Evolutionary conservation across 2,888 invertebrate species (phyloP).

Genomic region (Caenorhabditis wallacei): DNA sequence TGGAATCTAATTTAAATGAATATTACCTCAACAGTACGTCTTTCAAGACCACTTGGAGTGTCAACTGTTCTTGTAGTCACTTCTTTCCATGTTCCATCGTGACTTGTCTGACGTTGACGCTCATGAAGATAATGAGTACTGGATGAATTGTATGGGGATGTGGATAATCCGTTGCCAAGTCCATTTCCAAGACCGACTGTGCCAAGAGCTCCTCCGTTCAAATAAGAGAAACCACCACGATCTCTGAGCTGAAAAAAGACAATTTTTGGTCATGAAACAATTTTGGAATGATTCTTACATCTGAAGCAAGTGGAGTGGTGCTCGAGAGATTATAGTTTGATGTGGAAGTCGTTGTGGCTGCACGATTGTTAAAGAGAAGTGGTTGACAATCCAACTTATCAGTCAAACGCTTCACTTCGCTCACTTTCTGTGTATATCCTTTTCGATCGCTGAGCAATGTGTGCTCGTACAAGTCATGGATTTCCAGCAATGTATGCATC

Average conservation of each 20-base stretch:
- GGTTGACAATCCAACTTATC: constrained; percentile 87
- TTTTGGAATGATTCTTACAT: constrained; percentile 33
- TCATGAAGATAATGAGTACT: constrained; percentile 66
- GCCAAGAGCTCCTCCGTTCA: constrained; percentile 58
- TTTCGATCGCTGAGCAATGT: constrained; percentile 96
- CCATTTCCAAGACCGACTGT: constrained; percentile 21
- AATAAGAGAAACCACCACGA: constrained; percentile 70
- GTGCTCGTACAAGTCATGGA: constrained; percentile 98
- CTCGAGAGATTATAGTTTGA: constrained; percentile 55
- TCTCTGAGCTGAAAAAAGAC: constrained; percentile 50
- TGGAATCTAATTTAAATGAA: background rate
- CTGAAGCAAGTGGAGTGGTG: constrained; percentile 63
- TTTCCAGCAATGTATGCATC: constrained; percentile 97
- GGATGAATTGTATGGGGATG: constrained; percentile 65
- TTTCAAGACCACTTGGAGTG: constrained; percentile 74
- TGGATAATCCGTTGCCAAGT: constrained; percentile 43
- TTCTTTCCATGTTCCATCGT: constrained; percentile 80
- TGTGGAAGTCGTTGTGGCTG: constrained; percentile 53
- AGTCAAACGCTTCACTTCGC: constrained; percentile 88
- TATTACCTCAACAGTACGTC: constrained; percentile 75
- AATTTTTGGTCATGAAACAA: background rate
- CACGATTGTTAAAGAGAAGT: constrained; percentile 66
- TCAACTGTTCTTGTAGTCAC: constrained; percentile 77
- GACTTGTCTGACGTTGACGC: constrained; percentile 71
- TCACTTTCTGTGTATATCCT: constrained; percentile 95